A percentile compares a stretch with the other conserved stretches of the same genome.
These are phyloP conservation scores for Falco cherrug DNA, from an alignment of 2,797 vertebrate genomes.

Conservation along the genomic window DNA sequence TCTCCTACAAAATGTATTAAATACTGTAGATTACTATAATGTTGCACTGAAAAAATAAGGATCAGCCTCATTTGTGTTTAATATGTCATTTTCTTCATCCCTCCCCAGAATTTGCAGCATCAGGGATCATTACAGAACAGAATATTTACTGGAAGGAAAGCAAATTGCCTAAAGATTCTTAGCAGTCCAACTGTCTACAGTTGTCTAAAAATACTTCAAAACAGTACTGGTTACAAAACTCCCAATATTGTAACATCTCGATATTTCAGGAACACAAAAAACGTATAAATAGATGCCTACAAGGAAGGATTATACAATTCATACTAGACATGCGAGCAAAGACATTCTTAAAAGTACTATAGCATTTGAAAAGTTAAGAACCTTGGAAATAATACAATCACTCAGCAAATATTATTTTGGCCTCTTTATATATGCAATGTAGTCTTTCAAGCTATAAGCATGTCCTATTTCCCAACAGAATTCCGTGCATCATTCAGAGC, in stretches of 20 bases:
- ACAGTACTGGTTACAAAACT: neutral
- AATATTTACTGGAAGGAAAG: neutral
- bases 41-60: neutral
- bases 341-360: neutral
- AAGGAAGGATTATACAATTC: neutral
- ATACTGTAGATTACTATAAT: neutral
- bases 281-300: rapidly evolving
- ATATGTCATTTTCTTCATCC: neutral
- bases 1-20: neutral
- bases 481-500: neutral
- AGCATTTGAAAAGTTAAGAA: neutral
- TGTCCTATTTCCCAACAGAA: neutral
- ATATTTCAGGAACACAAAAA: neutral
- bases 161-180: neutral
- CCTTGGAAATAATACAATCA: neutral
- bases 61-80: neutral
- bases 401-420: neutral
- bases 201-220: neutral
- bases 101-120: neutral
- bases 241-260: neutral
- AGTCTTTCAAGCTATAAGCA: neutral
- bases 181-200: no score
- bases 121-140: neutral
- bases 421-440: neutral
- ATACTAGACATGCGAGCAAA: neutral